Evolutionary conservation across 1,140 invertebrate genomes (phyloP), one percentile per base, ranked within the genome.

Genomic region (Panagrolaimus sp.): DNA sequence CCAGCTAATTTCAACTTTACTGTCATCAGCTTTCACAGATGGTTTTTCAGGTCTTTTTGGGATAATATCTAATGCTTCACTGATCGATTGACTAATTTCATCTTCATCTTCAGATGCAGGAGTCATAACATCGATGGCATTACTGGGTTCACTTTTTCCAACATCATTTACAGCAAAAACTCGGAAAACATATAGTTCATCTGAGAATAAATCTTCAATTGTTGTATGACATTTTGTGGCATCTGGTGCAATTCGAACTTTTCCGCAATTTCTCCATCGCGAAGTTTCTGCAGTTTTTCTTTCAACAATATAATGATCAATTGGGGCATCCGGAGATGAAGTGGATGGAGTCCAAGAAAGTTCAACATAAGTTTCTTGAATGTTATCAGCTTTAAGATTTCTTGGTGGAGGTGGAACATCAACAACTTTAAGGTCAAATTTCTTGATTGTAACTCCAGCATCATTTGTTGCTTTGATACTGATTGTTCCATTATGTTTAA

Each of bases 161-260:
- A 96, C 95, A 63, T 96, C 94, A 84, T 98, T 98, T 14, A 93
- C 92, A 14, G 95, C 95, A 87, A 93, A 91, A 0, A 98, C 89
- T 72, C 95, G 88, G 88, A 98, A 98, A 75, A 94, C 86, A 80
- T 98, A 98, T 84, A 97, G 92, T 79, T 94, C 91, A 71, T 93
- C 92, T 4, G 32, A 15, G 1, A 91, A 91, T n/a, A 98, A 85
- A 2, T 94, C 95, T 85, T 96, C 94, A 26, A 52, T 28, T 14
- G 69, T 65, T 32, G 38, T n/a, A 46, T 58, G 64, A 15, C 69
- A 52, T 9, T 43, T 58, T 9, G 26, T 71, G 0, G 94, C 92
- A 43, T 89, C 90, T 44, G 69, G 78, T 6, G 76, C 62, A 63
- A 67, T 32, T 52, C 69, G 63, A 4, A 77, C 67, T 24, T 74